These are phyloP conservation scores for Elephas maximus DNA, from an alignment of 2,113 vertebrate species.

Conservation along the genomic window DNA sequence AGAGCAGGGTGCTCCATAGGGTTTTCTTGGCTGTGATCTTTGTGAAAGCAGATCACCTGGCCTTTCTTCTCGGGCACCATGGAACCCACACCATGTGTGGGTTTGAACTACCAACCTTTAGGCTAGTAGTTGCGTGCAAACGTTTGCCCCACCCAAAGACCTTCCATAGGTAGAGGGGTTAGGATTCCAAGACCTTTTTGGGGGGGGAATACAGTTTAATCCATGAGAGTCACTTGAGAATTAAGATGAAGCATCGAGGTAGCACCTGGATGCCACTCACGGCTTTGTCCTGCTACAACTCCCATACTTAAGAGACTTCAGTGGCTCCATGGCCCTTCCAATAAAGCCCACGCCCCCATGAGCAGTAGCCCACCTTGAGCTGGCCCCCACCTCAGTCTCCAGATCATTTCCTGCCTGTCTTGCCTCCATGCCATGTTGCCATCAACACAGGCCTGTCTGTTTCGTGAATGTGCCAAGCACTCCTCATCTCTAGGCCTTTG, in stretches of 20 bases:
- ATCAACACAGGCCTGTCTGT: neutral
- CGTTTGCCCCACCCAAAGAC: no score
- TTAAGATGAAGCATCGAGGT: neutral
- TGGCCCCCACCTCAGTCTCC: accelerated
- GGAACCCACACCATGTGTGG: neutral
- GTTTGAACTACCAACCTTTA: neutral
- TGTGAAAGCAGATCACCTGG: neutral
- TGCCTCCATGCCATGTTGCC: accelerated
- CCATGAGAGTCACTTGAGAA: neutral
- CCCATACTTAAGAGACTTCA: neutral
- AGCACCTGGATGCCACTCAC: neutral
- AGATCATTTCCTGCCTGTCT: neutral
- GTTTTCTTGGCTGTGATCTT: neutral
- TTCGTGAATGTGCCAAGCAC: neutral
- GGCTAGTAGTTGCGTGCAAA: neutral
- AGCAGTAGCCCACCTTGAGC: accelerated
- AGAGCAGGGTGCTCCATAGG: neutral
- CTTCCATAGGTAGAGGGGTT: neutral
- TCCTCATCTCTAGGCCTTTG: neutral
- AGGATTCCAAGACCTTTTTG: neutral
- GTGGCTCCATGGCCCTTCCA: neutral
- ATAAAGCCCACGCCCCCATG: neutral
- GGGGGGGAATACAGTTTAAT: neutral
- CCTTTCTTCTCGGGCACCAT: neutral
- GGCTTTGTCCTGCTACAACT: neutral